Evolutionary conservation across 2,888 invertebrate species (phyloP).

Genomic region (Pristionchus mayeri): DNA sequence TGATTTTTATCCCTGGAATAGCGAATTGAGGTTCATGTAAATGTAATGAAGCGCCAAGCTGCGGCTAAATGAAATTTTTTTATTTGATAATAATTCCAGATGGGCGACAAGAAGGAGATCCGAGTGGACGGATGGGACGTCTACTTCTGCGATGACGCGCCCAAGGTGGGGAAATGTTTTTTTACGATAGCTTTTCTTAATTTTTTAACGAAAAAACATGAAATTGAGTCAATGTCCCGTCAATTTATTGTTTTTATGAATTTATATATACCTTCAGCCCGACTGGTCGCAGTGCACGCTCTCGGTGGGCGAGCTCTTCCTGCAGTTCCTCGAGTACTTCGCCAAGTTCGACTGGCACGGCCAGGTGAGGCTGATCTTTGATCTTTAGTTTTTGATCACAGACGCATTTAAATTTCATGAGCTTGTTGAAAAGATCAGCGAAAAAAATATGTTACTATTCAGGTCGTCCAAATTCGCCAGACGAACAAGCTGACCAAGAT

Average conservation of each 20-base stretch:
- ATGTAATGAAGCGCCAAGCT: too few species aligned
- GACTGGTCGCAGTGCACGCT: not conserved
- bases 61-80: too few species aligned
- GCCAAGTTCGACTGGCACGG: conserved; percentile 73
- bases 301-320: conserved; percentile 32
- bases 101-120: conserved; percentile 44
- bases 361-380: too few species aligned
- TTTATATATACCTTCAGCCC: conserved; percentile 37
- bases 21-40: too few species aligned
- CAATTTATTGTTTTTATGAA: not conserved
- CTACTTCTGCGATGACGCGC: conserved; percentile 79
- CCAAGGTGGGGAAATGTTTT: conserved; percentile 13
- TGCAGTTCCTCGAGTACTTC: conserved; percentile 79
- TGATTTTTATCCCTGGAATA: too few species aligned
- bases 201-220: too few species aligned
- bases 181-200: too few species aligned
- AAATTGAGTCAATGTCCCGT: too few species aligned
- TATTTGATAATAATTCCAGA: too few species aligned
- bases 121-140: conserved; percentile 80
- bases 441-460: not conserved
- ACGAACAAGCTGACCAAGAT: conserved; percentile 77
- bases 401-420: too few species aligned
- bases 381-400: not conserved
- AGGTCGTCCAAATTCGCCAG: conserved; percentile 65
- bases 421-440: not conserved